A percentile compares a stretch with the other conserved stretches of the same genome.
phyloP scores from a whole-genome alignment of 2,113 vertebrate species.

The Dolichallabes microphthalmus region DNA sequence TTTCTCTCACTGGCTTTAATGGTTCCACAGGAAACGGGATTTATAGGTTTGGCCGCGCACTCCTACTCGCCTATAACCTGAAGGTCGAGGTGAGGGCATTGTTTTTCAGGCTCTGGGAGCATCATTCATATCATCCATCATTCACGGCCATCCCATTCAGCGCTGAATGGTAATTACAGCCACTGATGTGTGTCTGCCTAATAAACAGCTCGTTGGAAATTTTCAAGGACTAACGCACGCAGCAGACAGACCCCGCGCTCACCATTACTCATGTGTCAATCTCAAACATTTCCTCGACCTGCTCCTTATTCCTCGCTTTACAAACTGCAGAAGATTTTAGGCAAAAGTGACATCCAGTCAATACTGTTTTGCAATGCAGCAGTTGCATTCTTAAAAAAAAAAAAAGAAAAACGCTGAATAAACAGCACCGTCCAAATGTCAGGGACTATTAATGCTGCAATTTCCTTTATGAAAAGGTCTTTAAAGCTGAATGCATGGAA shows the following conservation, averaged over 20 bases:
- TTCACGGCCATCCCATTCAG: constrained; percentile 44
- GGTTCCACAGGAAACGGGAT: constrained; percentile 24
- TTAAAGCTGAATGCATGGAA: neutral
- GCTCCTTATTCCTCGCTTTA: neutral
- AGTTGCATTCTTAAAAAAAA: neutral
- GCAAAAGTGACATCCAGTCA: neutral
- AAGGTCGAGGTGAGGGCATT: constrained; percentile 47
- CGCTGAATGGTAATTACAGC: constrained; percentile 56
- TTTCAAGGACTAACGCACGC: constrained; percentile 39
- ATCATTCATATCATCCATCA: constrained; percentile 42
- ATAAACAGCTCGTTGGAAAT: constrained; percentile 53
- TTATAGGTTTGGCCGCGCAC: constrained; percentile 33
- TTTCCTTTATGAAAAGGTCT: neutral
- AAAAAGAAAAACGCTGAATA: no score
- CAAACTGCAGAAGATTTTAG: neutral
- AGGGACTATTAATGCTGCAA: neutral
- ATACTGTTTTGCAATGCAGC: neutral
- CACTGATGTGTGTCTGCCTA: constrained; percentile 59
- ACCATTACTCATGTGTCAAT: constrained; percentile 49
- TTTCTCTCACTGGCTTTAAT: constrained; percentile 30
- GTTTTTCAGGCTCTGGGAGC: constrained; percentile 40
- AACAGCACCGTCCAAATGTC: neutral
- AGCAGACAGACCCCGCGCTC: neutral
- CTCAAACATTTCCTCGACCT: constrained; percentile 14
- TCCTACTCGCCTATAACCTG: constrained; percentile 37